Conservation (phyloP, 2,797 vertebrate species). For the Gouania willdenowi region DNA sequence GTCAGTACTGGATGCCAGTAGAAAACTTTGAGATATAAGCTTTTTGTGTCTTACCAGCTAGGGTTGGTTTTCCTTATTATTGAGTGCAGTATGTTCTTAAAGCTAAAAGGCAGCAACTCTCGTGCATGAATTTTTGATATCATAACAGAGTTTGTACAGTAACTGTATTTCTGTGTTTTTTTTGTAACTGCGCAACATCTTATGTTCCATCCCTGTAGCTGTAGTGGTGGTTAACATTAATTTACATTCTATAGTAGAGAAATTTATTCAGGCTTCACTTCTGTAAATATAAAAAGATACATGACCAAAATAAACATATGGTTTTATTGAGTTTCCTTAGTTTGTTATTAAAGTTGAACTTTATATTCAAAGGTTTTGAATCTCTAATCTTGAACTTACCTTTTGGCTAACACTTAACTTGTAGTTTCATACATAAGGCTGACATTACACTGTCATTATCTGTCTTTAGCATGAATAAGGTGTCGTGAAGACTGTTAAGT, state of each 20-base stretch:
- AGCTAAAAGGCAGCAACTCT: constrained; percentile 78
- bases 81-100: constrained; percentile 68
- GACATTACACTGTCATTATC: too few relatives aligned
- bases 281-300: constrained; percentile 51
- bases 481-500: too few relatives aligned
- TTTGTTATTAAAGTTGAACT: too few relatives aligned
- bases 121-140: constrained; percentile 82
- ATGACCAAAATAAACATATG: constrained; percentile 47
- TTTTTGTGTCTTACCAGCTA: constrained; percentile 70
- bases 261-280: constrained; percentile 36
- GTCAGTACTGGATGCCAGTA: too few relatives aligned
- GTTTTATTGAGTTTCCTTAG: too few relatives aligned
- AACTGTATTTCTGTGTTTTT: constrained; percentile 49
- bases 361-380: too few relatives aligned
- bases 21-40: constrained; percentile 28
- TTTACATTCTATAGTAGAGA: constrained; percentile 29
- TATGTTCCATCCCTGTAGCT: constrained; percentile 21
- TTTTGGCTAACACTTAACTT: too few relatives aligned
- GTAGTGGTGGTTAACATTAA: constrained; percentile 21
- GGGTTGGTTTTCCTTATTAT: constrained; percentile 80
- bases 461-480: too few relatives aligned
- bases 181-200: constrained; percentile 58
- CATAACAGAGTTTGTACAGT: constrained; percentile 58
- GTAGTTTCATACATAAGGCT: too few relatives aligned
- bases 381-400: too few relatives aligned